Evolutionary conservation across 30 jellyfish, hydroid and myxozoan genomes (phyloP), one percentile per base, ranked within the genome.

Genomic region (Aurelia sp.): DNA sequence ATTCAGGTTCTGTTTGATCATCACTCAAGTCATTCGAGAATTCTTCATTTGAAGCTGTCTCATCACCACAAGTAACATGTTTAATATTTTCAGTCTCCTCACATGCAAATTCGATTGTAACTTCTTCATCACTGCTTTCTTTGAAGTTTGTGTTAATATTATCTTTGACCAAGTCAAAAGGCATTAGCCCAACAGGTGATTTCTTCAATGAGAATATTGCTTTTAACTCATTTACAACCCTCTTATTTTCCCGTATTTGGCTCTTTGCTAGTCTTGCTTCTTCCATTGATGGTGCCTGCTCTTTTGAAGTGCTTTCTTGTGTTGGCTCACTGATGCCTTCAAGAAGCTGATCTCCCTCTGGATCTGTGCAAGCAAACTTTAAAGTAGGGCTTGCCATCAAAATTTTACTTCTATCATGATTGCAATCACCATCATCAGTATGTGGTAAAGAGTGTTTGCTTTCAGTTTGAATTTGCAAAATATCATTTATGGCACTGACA

Each of bases 281-380:
- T 8, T 71, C 80, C 15, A 58, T 19, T 2, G 13, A 12, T 16
- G 81, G 53, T 37, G 21, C 13, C 30, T 72, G 71, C 60, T 47
- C 23, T 13, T 19, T 17, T 21, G 18, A 20, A 59, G 10, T 40
- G 4, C 9, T 22, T 3, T 27, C 50, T 13, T 44, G 31, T 1
- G 41, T 23, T 4, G 86, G 86, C 53, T 59, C 92, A 71, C 92
- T 83, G 17, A 71, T 48, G 57, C 86, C 92, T 62, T 83, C 92
- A 15, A 83, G 66, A 22, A 63, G 64, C 60, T 31, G 57, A 40
- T 83, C 92, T 9, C 92, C 92, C 48, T 83, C 92, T 57, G 62
- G 74, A 22, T 71, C 63, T 11, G 16, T 20, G 13, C 3, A n/a
- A 10, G 81, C 1, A 17, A 55, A 11, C 37, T 75, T 59, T 35